Evolutionary conservation across 2,888 invertebrate genomes (phyloP), one percentile per base, ranked within the genome.

Genomic region (Drosophila peninsularis): DNA sequence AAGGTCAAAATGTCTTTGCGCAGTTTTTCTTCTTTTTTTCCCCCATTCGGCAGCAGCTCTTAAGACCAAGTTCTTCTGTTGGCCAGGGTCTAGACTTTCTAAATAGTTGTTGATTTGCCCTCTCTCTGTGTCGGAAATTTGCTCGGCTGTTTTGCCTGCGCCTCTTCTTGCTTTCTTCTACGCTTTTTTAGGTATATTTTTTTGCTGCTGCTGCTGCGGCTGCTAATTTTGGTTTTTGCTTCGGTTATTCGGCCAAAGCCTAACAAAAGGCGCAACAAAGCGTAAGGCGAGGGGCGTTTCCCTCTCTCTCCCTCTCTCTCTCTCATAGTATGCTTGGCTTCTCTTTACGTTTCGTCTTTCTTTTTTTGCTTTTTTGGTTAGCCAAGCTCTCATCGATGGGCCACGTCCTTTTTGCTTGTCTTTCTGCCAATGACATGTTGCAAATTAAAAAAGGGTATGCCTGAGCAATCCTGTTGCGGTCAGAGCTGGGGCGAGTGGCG

Each of bases 371-470:
- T 44, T 60, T 62, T 55, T 30, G 69, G 56, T 50, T 53, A 44
- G 61, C 57, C 45, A 32, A 19, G 32, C 67, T 62, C 45, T 71
- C 65, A 69, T 80, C 78, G 78, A 78, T 68, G 82, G 61, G 71
- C 52, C 75, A 61, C 62, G 72, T 81, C 88, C 89, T 77, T 84
- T 85, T 88, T 72, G 79, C 82, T 77, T 81, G 85, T 87, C 85
- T 81, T 89, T 84, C 85, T 85, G 85, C 80, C 89, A 85, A 89
- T 85, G 85, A 85, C 89, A 85, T 85, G 85, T 89, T 89, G 86
- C 85, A 85, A 85, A 85, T 89, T 85, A 85, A 85, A 85, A 85
- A 85, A 89, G 89, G 85, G 85, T 85, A 89, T 50, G 36, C 47
- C 86, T 79, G 88, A 88, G 57, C 85, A 89, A 88, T 88, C 85